Evolutionary conservation across 2,888 invertebrate genomes (phyloP).

Genomic region (Atethmia centrago): DNA sequence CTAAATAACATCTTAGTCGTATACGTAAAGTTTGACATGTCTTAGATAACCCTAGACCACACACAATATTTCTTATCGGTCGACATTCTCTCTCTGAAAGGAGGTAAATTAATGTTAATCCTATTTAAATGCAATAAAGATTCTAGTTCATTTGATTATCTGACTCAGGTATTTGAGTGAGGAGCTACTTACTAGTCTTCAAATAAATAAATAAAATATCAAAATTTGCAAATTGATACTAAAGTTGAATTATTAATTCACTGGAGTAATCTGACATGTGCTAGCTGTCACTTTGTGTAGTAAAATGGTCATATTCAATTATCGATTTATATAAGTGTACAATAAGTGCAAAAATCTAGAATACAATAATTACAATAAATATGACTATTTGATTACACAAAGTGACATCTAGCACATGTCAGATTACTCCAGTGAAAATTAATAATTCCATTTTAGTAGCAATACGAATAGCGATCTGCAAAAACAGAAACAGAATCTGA

Average conservation of each 20-base stretch:
- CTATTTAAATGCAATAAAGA: constrained; percentile 36
- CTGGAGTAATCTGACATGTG: no score
- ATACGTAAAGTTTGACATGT: constrained; percentile 32
- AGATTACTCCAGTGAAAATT: no score
- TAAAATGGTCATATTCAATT: no score
- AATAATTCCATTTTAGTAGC: no score
- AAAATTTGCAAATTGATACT: not conserved
- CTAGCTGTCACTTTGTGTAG: no score
- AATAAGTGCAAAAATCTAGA: no score
- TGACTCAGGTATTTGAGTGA: not conserved
- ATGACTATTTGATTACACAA: no score
- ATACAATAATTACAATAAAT: no score
- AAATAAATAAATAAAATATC: not conserved
- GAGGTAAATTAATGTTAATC: constrained; percentile 43
- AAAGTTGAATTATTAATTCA: no score
- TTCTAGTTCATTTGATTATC: constrained; percentile 41
- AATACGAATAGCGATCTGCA: not conserved
- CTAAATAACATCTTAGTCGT: not conserved
- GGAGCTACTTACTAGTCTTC: constrained; percentile 3
- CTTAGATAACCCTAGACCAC: constrained; percentile 57
- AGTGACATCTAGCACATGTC: no score
- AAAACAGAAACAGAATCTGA: not conserved
- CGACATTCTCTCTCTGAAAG: constrained; percentile 38
- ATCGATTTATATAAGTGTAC: no score
- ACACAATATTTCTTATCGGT: constrained; percentile 54